Evolutionary conservation across 2,113 vertebrate species (phyloP).

Genomic region (rat (Rattus norvegicus)): GRCr8 NC_086022.1:141814001-141814500

Average conservation of each 20-base stretch:
- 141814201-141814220: slow-evolving; percentile 9
- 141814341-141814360: not conserved
- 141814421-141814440: not conserved
- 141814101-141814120: not conserved
- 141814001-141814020: rapidly evolving
- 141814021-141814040: not conserved
- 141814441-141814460: not conserved
- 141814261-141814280: too few relatives aligned
- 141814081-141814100: not conserved
- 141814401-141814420: not conserved
- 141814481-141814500: not conserved
- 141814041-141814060: not conserved
- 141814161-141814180: slow-evolving; percentile 51
- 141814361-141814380: not conserved
- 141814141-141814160: not conserved
- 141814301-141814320: not conserved
- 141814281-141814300: not conserved
- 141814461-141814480: not conserved
- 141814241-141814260: not conserved
- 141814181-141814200: slow-evolving; percentile 38
- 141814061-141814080: not conserved
- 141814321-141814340: not conserved
- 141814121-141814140: not conserved
- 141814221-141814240: not conserved
- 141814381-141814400: too few relatives aligned